phyloP scores from a whole-genome alignment of 2,797 vertebrate species.

The Scarus forsteni region DNA sequence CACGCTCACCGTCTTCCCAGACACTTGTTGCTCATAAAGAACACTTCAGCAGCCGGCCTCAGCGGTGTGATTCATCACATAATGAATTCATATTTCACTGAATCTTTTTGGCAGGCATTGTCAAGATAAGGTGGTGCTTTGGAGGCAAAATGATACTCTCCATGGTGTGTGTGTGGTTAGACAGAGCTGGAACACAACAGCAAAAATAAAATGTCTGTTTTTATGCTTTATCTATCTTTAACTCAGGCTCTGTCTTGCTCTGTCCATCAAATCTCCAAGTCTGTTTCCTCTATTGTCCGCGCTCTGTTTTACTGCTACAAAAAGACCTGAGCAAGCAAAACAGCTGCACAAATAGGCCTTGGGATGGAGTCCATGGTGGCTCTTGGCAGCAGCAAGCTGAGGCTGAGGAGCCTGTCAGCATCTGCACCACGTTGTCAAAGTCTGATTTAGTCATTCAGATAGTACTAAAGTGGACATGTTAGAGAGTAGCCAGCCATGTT shows the following conservation, averaged over 20 bases:
- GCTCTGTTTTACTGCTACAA: constrained; percentile 40
- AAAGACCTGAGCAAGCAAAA: constrained; percentile 68
- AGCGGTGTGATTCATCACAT: constrained; percentile 38
- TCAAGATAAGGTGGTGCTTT: constrained; percentile 52
- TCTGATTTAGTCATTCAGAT: constrained; percentile 79
- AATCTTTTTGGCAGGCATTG: constrained; percentile 53
- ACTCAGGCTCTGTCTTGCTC: constrained; percentile 28
- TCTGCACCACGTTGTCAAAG: constrained; percentile 80
- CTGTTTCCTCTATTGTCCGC: constrained; percentile 34
- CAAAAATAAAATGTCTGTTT: constrained; percentile 38
- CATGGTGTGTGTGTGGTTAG: constrained; percentile 25
- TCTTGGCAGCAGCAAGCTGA: constrained; percentile 66
- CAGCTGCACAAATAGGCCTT: constrained; percentile 76
- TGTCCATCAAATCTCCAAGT: constrained; percentile 39
- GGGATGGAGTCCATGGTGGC: constrained; percentile 74
- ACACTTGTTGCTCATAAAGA: constrained; percentile 66
- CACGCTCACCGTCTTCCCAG: constrained; percentile 42
- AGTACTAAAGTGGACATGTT: constrained; percentile 69
- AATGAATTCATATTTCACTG: constrained; percentile 64
- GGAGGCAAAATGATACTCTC: constrained; percentile 61
- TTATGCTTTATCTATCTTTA: constrained; percentile 21
- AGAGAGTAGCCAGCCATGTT: constrained; percentile 66
- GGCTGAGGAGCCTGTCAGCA: constrained; percentile 70
- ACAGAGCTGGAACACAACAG: constrained; percentile 32
- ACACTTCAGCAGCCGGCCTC: constrained; percentile 45